These are phyloP conservation scores for Drosophila mayaguana DNA, from an alignment of 2,888 invertebrate species.

Conservation along the genomic window DNA sequence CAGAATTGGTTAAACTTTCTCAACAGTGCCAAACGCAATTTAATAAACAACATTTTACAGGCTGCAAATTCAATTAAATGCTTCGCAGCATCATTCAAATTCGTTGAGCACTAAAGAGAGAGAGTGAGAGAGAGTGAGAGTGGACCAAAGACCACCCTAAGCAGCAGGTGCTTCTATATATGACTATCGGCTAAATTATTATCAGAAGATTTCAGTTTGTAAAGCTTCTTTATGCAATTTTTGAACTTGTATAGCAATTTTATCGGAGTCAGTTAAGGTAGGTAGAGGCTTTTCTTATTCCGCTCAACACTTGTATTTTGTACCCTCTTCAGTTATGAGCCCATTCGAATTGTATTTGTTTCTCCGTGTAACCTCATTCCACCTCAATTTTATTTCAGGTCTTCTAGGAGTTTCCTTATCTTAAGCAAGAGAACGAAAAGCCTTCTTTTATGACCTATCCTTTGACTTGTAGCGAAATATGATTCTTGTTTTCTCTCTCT, in stretches of 20 bases:
- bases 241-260: too few species aligned
- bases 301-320: too few species aligned
- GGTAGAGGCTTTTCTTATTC: too few species aligned
- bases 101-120: neutral
- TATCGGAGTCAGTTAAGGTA: neutral
- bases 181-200: neutral
- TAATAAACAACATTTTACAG: slow-evolving; percentile 47
- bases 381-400: neutral
- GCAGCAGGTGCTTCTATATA: slow-evolving; percentile 1
- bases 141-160: too few species aligned
- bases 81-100: slow-evolving; percentile 9
- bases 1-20: slow-evolving; percentile 29
- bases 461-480: too few species aligned
- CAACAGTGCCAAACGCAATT: slow-evolving; percentile 24
- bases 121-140: neutral
- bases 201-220: neutral
- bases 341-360: too few species aligned
- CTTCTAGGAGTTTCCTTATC: too few species aligned
- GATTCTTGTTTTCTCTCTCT: neutral
- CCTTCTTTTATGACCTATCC: too few species aligned
- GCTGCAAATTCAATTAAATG: slow-evolving; percentile 39
- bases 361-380: too few species aligned
- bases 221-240: neutral
- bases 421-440: too few species aligned
- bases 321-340: neutral